Base-by-base conservation (phyloP, 2,797 vertebrate genomes). In the Neopelma chrysocephalum region DNA sequence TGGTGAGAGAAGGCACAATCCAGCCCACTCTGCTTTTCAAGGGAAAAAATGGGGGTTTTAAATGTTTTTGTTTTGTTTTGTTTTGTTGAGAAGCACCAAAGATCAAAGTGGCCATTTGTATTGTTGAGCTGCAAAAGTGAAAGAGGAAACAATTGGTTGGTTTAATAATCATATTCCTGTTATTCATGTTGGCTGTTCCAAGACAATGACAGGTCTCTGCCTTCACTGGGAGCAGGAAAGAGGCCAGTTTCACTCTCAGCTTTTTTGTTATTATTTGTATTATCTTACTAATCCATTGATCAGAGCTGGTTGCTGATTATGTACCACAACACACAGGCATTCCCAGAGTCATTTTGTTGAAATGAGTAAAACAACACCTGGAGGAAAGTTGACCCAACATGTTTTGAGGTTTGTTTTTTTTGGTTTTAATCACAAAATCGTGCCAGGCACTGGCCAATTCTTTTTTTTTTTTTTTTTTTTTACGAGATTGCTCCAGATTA, bases 401-500 rank as follows among this genome's bases (percentile, higher is more conserved):
- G 27, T 82, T 87, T 84, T 58, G 15, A 8, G 25, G 20, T 43
- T 19, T 6, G 6, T 68, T 12, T 25, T 11, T 32, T 84, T 82
- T 61, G 8, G 15, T 80, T 92, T 87, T 51, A 43, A 94, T 91
- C 75, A 65, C 27, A 81, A 81, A 91, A 88, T 79, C 79, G 94
- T 53, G 47, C 69, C 7, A 4, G 53, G 60, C 60, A 82, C 32
- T 1, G 11, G 92, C 92, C 45, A 10, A 69, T 92, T 84, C 8
- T 75, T 89, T 94, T 15, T 45, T 73, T 40, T 77, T 79, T 89
- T 94, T 15, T 45, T 80, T 40, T 85, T 87, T 71, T 10, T 75
- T 93, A 89, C 68, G 90, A 78, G 87, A 64, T 69, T 72, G 61
- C 43, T 96, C 79, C 92, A 95, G 79, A 75, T 92, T 76, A 96